A percentile compares a stretch with the other conserved stretches of the same genome.
These are phyloP conservation scores for Athalia circularis DNA, from an alignment of 2,888 invertebrate species.

Conservation along the genomic window DNA sequence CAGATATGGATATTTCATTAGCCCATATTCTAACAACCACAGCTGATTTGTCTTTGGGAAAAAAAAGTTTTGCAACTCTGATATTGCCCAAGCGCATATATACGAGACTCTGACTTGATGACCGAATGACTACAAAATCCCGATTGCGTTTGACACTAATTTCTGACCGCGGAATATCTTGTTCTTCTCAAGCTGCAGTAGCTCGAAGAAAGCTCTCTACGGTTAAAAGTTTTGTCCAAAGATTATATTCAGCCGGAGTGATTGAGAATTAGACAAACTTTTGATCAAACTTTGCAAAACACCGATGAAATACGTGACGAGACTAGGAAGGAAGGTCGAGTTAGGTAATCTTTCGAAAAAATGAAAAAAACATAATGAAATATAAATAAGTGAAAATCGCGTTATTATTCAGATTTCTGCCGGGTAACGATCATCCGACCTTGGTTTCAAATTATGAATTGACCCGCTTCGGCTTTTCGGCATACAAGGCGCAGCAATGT, in stretches of 20 bases:
- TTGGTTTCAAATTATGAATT: slow-evolving; percentile 15
- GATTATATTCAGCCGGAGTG: not conserved
- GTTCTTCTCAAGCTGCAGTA: no score
- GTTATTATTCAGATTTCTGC: not conserved
- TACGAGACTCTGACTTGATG: not conserved
- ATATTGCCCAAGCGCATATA: slow-evolving; percentile 10
- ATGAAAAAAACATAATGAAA: no score
- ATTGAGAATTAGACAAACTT: slow-evolving; percentile 12
- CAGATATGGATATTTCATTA: not conserved
- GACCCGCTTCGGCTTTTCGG: not conserved
- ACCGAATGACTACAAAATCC: no score
- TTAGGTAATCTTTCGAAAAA: not conserved
- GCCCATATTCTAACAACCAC: no score
- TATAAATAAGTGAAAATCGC: not conserved
- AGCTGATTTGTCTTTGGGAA: not conserved
- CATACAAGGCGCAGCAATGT: no score
- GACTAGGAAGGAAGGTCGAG: not conserved
- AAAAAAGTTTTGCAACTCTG: not conserved
- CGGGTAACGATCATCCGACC: not conserved
- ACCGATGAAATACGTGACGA: not conserved
- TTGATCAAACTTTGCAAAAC: not conserved
- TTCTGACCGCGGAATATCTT: no score
- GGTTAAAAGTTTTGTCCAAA: not conserved
- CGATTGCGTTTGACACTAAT: slow-evolving; percentile 19
- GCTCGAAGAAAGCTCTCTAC: no score